Evolutionary conservation across 53 echinoderm and acorn worm species (phyloP).

Genomic region (Holothuria scabra): DNA sequence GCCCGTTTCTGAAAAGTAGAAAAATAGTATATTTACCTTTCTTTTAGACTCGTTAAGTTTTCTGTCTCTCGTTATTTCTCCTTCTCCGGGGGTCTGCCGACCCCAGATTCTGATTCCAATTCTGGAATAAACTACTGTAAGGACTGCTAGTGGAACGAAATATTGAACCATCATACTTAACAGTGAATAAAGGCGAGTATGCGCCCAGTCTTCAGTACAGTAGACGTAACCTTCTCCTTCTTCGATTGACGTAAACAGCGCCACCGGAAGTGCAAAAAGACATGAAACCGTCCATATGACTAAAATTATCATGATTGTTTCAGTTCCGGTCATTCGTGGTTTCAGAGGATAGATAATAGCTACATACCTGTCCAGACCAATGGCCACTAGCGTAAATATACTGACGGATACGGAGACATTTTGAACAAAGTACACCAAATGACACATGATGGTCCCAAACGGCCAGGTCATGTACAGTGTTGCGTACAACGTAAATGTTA

Average conservation of each 20-base stretch:
- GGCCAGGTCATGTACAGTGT: constrained; percentile 91
- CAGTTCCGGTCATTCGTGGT: constrained; percentile 79
- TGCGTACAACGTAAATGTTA: constrained; percentile 83
- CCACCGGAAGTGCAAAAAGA: constrained; percentile 80
- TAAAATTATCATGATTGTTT: constrained; percentile 73
- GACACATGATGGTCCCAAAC: constrained; percentile 86
- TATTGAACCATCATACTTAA: constrained; percentile 76
- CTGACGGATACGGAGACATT: constrained; percentile 88
- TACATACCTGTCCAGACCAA: constrained; percentile 88
- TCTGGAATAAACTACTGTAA: constrained; percentile 75
- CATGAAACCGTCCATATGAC: constrained; percentile 83
- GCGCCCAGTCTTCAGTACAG: constrained; percentile 77
- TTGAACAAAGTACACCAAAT: constrained; percentile 77
- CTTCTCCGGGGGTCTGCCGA: constrained; percentile 85
- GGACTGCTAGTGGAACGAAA: constrained; percentile 71
- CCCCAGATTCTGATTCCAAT: constrained; percentile 89
- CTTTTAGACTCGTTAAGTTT: constrained; percentile 88
- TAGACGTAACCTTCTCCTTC: constrained; percentile 59
- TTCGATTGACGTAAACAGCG: constrained; percentile 62
- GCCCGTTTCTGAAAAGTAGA: too few relatives aligned
- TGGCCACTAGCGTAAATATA: constrained; percentile 92
- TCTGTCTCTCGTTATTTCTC: constrained; percentile 81
- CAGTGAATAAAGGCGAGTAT: constrained; percentile 69
- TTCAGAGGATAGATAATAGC: constrained; percentile 92
- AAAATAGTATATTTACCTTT: constrained; percentile 62